A percentile compares a stretch with the other conserved stretches of the same genome.
These are phyloP conservation scores for Drosophila biarmipes DNA, from an alignment of 1,140 invertebrate species.

Conservation along the genomic window DNA sequence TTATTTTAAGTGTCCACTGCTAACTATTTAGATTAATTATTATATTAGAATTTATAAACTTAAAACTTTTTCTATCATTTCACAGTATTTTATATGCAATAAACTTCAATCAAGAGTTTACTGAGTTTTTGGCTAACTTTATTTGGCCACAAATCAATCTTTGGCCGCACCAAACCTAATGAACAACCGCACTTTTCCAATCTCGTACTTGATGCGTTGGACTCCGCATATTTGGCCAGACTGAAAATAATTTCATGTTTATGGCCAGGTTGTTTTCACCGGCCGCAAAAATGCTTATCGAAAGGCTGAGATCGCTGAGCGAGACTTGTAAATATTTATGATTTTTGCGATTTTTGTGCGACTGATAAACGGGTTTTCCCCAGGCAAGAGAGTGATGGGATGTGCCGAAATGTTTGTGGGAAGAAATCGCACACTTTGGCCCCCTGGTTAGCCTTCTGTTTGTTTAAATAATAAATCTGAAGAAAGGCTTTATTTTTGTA, in stretches of 20 bases:
- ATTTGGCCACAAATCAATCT: slow-evolving; percentile 26
- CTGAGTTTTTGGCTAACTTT: slow-evolving; percentile 60
- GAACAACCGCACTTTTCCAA: slow-evolving; percentile 30
- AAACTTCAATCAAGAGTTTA: background rate
- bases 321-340: slow-evolving; percentile 72
- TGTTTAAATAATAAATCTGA: slow-evolving; percentile 45
- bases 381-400: background rate
- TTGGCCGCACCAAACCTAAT: slow-evolving; percentile 23
- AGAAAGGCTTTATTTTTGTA: slow-evolving; percentile 19
- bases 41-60: too few species aligned
- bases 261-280: slow-evolving; percentile 71
- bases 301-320: slow-evolving; percentile 34
- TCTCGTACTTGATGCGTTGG: slow-evolving; percentile 27
- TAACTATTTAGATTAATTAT: too few species aligned
- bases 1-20: too few species aligned
- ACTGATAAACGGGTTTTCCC: slow-evolving; percentile 29
- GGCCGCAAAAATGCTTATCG: slow-evolving; percentile 63
- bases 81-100: too few species aligned
- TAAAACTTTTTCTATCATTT: too few species aligned
- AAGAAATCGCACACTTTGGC: slow-evolving; percentile 17
- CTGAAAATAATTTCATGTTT: slow-evolving; percentile 50
- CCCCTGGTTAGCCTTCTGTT: slow-evolving; percentile 4
- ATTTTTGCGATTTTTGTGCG: slow-evolving; percentile 46
- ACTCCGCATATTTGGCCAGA: slow-evolving; percentile 47
- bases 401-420: slow-evolving; percentile 43